Evolutionary conservation across 2,888 invertebrate genomes (phyloP).

Genomic region (Coenonympha arcania): DNA sequence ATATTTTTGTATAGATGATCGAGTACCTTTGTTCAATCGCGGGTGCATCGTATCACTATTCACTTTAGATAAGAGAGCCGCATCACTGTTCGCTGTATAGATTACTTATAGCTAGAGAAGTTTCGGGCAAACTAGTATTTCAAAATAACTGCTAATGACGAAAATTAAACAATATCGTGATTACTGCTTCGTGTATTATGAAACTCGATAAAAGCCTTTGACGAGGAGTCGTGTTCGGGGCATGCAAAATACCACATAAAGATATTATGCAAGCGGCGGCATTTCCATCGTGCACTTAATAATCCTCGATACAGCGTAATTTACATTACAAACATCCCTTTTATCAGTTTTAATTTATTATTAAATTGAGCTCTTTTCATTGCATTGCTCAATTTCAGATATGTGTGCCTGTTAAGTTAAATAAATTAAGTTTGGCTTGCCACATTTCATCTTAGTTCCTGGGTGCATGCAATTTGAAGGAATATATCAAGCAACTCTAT

Average conservation of each 20-base stretch:
- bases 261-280: background rate
- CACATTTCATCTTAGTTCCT: too few species aligned
- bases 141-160: background rate
- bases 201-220: background rate
- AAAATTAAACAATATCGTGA: background rate
- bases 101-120: too few species aligned
- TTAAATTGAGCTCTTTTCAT: background rate
- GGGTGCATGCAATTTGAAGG: too few species aligned
- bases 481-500: too few species aligned
- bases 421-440: too few species aligned
- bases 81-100: too few species aligned
- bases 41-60: too few species aligned
- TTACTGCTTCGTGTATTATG: background rate
- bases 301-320: slow-evolving; percentile 6
- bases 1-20: too few species aligned
- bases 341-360: slow-evolving; percentile 5
- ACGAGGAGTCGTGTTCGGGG: background rate
- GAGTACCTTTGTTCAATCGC: too few species aligned
- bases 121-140: too few species aligned
- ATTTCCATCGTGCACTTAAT: slow-evolving; percentile 7
- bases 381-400: background rate
- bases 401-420: too few species aligned
- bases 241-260: slow-evolving; percentile 11
- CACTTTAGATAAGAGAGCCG: too few species aligned
- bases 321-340: slow-evolving; percentile 12